Percentiles rank a stretch among this genome's conserved stretches.
Evolutionary conservation across 23 tunicate species (phyloP).

Genomic region (Trididemnum miniatum): DNA sequence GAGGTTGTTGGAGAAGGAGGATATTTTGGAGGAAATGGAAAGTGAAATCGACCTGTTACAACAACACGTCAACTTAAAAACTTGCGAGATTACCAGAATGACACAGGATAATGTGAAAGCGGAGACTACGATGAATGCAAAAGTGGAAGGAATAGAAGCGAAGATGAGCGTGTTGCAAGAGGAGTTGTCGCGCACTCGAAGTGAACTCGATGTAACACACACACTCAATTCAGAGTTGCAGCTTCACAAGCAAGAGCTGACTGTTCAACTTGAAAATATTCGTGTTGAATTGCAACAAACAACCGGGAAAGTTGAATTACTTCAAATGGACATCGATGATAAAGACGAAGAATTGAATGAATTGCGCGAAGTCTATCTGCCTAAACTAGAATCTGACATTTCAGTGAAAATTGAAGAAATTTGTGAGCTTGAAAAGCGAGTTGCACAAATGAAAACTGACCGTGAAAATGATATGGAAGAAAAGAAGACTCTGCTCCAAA

Average conservation of each 20-base stretch:
- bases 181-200: background rate
- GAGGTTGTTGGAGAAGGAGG: background rate
- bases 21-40: background rate
- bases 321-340: conserved; percentile 40
- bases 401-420: background rate
- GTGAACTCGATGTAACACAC: background rate
- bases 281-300: background rate
- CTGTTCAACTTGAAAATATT: background rate
- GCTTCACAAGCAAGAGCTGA: background rate
- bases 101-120: background rate
- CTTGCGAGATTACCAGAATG: background rate
- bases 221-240: background rate
- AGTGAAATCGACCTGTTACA: background rate
- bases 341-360: background rate
- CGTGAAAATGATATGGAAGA: background rate
- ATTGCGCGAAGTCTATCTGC: background rate
- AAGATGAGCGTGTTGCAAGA: background rate
- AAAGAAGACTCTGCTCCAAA: background rate
- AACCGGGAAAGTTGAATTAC: conserved; percentile 1
- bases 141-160: background rate
- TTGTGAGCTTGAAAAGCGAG: background rate
- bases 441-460: background rate
- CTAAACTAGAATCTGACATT: background rate
- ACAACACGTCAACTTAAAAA: background rate
- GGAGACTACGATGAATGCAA: background rate